Conservation (phyloP, 2,113 vertebrate species). For the Hippocampus barbouri region DNA sequence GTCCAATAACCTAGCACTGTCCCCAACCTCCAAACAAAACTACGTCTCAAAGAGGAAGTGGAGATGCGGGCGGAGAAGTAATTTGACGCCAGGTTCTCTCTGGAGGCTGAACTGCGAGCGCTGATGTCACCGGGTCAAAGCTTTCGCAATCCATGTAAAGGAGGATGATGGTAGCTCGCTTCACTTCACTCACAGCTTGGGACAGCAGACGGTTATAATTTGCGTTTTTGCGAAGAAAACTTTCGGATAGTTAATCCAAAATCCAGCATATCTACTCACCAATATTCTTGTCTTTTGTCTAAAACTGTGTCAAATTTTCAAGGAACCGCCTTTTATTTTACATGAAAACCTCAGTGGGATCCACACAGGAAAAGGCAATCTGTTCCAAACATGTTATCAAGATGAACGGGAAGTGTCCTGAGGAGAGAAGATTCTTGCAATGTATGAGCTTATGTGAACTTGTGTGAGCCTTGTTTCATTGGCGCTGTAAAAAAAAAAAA, state of each 20-base stretch:
- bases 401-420: constrained; percentile 46
- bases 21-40: constrained; percentile 28
- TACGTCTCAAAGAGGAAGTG: constrained; percentile 27
- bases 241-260: background rate
- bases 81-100: constrained; percentile 48
- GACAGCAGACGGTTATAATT: background rate
- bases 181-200: background rate
- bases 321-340: background rate
- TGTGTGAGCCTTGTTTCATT: background rate
- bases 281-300: background rate
- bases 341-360: constrained; percentile 52
- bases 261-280: background rate
- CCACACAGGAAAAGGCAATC: constrained; percentile 52
- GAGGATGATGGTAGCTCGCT: background rate
- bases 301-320: background rate
- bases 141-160: constrained; percentile 51
- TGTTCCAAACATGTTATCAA: constrained; percentile 50
- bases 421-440: constrained; percentile 26
- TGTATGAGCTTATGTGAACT: background rate
- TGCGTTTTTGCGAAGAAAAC: background rate
- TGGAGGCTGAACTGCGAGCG: constrained; percentile 35
- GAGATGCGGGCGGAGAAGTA: constrained; percentile 45
- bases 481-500: no score
- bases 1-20: constrained; percentile 19
- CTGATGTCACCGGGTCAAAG: constrained; percentile 50